A percentile compares a stretch with the other conserved stretches of the same genome.
Evolutionary conservation across 2,888 invertebrate species (phyloP).

Genomic region (Drosophila engyochracea): DNA sequence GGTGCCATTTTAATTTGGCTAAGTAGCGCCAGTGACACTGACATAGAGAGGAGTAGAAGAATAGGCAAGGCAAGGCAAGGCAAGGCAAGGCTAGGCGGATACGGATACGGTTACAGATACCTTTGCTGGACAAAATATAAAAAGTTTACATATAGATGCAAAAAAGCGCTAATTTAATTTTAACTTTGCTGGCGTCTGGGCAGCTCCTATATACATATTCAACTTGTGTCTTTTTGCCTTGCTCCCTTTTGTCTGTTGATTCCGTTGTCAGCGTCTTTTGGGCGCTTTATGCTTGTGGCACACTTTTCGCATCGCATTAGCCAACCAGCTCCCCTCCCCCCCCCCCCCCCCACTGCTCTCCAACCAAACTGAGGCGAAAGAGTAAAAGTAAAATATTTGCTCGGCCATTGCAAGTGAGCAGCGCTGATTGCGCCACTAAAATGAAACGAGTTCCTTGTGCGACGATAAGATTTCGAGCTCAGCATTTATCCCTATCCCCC

Average conservation of each 20-base stretch:
- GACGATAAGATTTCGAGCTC: slow-evolving; percentile 67
- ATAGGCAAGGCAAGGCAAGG: background rate
- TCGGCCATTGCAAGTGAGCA: slow-evolving; percentile 78
- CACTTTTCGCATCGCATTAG: slow-evolving; percentile 74
- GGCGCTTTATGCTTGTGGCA: slow-evolving; percentile 66
- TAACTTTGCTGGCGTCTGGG: slow-evolving; percentile 64
- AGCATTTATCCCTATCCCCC: background rate
- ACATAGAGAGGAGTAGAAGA: slow-evolving; percentile 16
- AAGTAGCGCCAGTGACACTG: slow-evolving; percentile 74
- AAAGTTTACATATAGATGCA: background rate
- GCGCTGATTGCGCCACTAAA: slow-evolving; percentile 79
- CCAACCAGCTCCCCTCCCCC: background rate
- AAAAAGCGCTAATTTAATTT: slow-evolving; percentile 75
- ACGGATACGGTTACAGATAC: slow-evolving; percentile 44
- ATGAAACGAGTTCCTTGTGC: slow-evolving; percentile 71
- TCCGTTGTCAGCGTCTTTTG: slow-evolving; percentile 72
- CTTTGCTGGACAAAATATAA: slow-evolving; percentile 28
- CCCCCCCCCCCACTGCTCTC: background rate
- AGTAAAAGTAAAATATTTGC: slow-evolving; percentile 80
- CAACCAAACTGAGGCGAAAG: slow-evolving; percentile 53
- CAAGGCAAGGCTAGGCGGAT: slow-evolving; percentile 4
- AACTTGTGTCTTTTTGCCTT: slow-evolving; percentile 24
- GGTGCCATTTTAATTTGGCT: slow-evolving; percentile 75
- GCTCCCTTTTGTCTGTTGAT: slow-evolving; percentile 65
- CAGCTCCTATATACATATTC: background rate